Base-by-base conservation (phyloP, 2,113 vertebrate species). In the Pygoscelis antarcticus region DNA sequence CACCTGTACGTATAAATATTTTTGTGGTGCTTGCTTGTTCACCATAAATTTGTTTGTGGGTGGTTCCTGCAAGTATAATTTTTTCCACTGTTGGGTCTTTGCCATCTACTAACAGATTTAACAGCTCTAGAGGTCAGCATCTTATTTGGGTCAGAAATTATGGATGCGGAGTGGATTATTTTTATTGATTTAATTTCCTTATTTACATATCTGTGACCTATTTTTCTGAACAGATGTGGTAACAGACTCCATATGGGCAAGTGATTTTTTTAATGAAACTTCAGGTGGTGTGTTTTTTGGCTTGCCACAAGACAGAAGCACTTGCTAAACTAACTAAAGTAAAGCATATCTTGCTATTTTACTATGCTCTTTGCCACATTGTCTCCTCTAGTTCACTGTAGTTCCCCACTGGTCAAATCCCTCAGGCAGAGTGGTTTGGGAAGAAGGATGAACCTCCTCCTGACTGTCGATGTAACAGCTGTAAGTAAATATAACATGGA, bases 171-270 rank as follows among this genome's bases (percentile, higher is more conserved):
- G 9, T 70, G 11, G 30, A 51, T 68, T 81, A 46, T 78, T 95
- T 95, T 58, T 84, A 62, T 89, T 89, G 26, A 30, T 75, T 90
- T 92, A 62, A 68, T 90, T 83, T 90, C 38, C 55, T 82, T 83
- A 82, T 95, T 94, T 92, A 47, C 61, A 64, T 90, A 89, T 47
- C 68, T 91, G n/a, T 77, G 79, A 55, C 38, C 42, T 92, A 55
- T 66, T 81, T 86, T 93, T 74, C 82, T 69, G 69, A 95, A 75
- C 69, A 93, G 64, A 76, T 92, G 72, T 72, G 30, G 10, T 87
- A 96, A 79, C 7, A 72, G 40, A 29, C 40, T 85, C 34, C 54
- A 47, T 36, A 80, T 10, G 27, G 44, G 21, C 29, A 87, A 78
- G 23, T 9, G 34, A 68, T 84, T 94, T 95, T 95, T 92, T 68